Base-by-base conservation (phyloP, 2,888 invertebrate genomes). In the Leucania comma region DNA sequence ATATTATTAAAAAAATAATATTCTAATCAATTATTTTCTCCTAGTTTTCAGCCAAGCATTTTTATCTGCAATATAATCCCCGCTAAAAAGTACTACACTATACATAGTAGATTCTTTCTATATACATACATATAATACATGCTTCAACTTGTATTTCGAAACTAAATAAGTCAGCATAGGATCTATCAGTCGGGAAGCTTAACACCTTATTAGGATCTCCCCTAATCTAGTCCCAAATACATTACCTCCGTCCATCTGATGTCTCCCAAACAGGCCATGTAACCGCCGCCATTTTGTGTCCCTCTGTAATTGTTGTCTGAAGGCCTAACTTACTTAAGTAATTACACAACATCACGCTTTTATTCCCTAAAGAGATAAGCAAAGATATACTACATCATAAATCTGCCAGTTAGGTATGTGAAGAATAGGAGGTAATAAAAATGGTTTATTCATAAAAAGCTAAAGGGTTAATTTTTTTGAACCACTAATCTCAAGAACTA, bases 171-270 rank as follows among this genome's bases (percentile, higher is more conserved):
- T n/a, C 38, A 66, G 35, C 14, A 9, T 51, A 48, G 51, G 48
- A 61, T 29, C 14, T 3, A 57, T 51, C 29, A 22, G 61, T 24
- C 48, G 32, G 29, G 20, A 20, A 50, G 32, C 51, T 75, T 42
- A 75, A 58, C 75, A 78, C 60, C 53, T 68, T 58, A 68, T 59
- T 54, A 64, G 22, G 50, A 61, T 46, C 24, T 48, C n/a, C 20
- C 53, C 53, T 58, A 61, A 53, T 66, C 61, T 61, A n/a, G 60
- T 62, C 72, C 66, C 48, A 72, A 78, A 78, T 42, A 71, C 65
- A 78, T 78, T 65, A 78, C 50, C 57, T 73, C 32, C 22, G 53
- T 42, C 50, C 35, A 35, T 38, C 22, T 58, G 42, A 72, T 48
- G 56, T 53, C 24, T 35, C 50, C 57, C 63, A 64, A 62, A 62